Percentiles rank a stretch among this genome's conserved stretches.
phyloP scores from a whole-genome alignment of 2,797 vertebrate species.

The Aldrovandia affinis region DNA sequence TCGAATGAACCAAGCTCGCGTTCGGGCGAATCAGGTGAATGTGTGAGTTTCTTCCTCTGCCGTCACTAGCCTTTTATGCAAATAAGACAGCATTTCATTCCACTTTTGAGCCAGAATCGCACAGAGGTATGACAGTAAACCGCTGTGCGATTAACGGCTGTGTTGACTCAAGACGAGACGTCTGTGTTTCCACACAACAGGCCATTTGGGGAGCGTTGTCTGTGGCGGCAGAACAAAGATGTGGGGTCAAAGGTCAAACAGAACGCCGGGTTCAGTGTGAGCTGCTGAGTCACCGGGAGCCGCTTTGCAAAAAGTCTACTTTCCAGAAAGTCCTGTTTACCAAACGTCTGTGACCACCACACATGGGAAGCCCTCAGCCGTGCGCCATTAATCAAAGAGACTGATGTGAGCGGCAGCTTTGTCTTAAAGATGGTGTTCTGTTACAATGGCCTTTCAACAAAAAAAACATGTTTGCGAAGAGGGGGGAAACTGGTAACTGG shows the following conservation, averaged over 20 bases:
- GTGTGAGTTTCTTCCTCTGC: background rate
- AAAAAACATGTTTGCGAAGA: conserved; percentile 36
- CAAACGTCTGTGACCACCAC: conserved; percentile 38
- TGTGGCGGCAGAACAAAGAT: background rate
- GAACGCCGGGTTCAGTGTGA: background rate
- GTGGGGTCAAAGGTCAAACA: background rate
- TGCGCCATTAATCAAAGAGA: background rate
- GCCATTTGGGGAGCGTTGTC: background rate
- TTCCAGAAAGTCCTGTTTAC: conserved; percentile 46
- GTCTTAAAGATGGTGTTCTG: conserved; percentile 26
- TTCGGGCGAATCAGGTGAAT: background rate
- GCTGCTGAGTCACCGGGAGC: background rate
- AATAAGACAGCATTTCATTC: conserved; percentile 22
- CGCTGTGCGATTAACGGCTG: conserved; percentile 49
- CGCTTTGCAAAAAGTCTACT: conserved; percentile 39
- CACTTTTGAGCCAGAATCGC: conserved; percentile 50
- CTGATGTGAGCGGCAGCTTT: background rate
- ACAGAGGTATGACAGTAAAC: conserved; percentile 56
- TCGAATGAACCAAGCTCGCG: background rate
- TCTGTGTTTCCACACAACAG: background rate
- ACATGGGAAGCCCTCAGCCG: background rate
- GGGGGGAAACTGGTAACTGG: conserved; percentile 41
- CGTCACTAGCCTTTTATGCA: conserved; percentile 48
- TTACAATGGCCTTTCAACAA: conserved; percentile 21
- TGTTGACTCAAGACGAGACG: conserved; percentile 54